Evolutionary conservation across 2,113 vertebrate genomes (phyloP), one percentile per base, ranked within the genome.

Genomic region (Pelecanoides urinatrix): DNA sequence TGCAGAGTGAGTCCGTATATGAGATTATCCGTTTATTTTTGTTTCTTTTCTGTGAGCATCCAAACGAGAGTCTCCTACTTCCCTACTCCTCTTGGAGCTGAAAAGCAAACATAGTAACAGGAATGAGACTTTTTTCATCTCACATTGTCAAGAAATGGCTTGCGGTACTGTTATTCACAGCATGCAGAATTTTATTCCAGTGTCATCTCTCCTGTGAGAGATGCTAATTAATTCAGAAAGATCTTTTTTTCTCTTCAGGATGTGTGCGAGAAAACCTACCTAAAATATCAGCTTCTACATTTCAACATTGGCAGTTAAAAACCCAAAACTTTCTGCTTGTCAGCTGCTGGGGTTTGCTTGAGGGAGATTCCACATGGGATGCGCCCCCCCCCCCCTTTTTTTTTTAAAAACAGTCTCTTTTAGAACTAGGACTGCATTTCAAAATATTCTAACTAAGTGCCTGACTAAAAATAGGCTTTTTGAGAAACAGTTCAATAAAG

Each of bases 341-440:
- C 66, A 71, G 36, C 53, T 70, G 36, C 75, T 61, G 53, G 44
- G 25, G 11, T 73, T 92, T 83, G 45, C 71, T 79, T 50, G 40
- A 40, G 45, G 38, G 36, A 90, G n/a, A 50, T 82, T 78, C 73
- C 27, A 22, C 23, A 3, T 16, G 13, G 53, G 23, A 5, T 14
- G 9, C 26, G 3, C 12, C 13, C 14, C 44, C 40, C 7, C 7
- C 7, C 2, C 9, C 11, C 1, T 14, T 4, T 13, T 34, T 27
- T 47, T 81, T 66, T 10, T 11, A 10, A 6, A 42, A 77, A 22
- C 16, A 23, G 6, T 62, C 11, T 56, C 26, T 80, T 90, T 68
- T 83, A 68, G 50, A 44, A 27, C 20, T 65, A 61, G 36, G 52
- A 20, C 45, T 90, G 53, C 58, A 77, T 88, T 93, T 94, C 38